Evolutionary conservation across 1,140 invertebrate species (phyloP), one percentile per base, ranked within the genome.

Genomic region (Nasonia giraulti): DNA sequence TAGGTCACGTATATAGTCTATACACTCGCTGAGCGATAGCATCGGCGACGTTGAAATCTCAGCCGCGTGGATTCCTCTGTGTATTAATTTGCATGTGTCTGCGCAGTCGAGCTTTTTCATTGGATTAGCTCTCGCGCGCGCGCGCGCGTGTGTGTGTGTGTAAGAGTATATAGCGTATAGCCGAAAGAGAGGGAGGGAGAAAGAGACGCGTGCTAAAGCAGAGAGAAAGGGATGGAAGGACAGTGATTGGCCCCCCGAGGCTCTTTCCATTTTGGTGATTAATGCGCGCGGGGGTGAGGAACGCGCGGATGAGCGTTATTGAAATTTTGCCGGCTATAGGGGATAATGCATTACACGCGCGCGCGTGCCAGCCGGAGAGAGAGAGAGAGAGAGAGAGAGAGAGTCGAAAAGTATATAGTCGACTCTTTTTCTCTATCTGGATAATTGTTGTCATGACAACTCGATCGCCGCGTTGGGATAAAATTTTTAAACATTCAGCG

Each of bases 241-340:
- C 17, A 82, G 27, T 76, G 55, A 83, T 83, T 83, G 82, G 74
- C 55, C 82, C 82, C 82, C 62, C 27, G 74, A 69, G 74, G 82
- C 55, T 66, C 10, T 77, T 83, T 77, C 74, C 74, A 83, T 77
- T 77, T 77, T 77, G n/a, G 44, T 76, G 62, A 83, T 83, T 83
- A 83, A 83, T 83, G 55, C 71, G 27, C 62, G 62, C 23, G 55
- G 20, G 55, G 55, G 20, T n/a, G 17, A n/a, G 4, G 17, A 20
- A 62, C 4, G 23, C 17, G 23, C 27, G 68, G 27, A 71, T 71
- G 55, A 62, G 20, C 55, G 31, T 31, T 71, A 71, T 71, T 33
- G 68, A 71, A 82, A 73, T 82, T 82, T 74, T 3, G 47, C 27
- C 31, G 17, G 27, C 27, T 27, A 27, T 27, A 27, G 27, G 17